Conservation (phyloP, 2,888 invertebrate species). For the Cheiracanthium punctorium region DNA sequence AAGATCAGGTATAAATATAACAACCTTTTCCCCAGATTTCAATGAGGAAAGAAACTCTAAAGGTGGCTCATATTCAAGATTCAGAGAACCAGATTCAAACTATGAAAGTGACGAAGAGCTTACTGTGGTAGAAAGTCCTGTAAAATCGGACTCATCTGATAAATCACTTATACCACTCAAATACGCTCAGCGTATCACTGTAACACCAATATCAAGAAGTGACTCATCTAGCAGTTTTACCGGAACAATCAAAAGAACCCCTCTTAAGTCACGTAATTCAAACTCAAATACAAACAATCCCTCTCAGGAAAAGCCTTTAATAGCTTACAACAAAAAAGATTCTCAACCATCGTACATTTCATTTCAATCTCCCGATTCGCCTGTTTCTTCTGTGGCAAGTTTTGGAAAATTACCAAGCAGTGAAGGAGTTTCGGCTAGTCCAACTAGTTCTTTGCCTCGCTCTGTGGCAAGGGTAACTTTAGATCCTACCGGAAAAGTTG, state of each 20-base stretch:
- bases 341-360: slow-evolving; percentile 30
- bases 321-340: slow-evolving; percentile 10
- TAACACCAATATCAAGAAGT: slow-evolving; percentile 70
- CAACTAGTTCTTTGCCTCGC: slow-evolving; percentile 43
- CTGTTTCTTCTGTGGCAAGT: slow-evolving; percentile 23
- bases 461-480: slow-evolving; percentile 76
- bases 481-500: slow-evolving; percentile 90
- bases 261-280: slow-evolving; percentile 13
- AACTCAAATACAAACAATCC: not conserved
- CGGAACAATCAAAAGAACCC: slow-evolving; percentile 41
- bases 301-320: not conserved
- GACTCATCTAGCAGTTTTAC: slow-evolving; percentile 35
- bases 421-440: slow-evolving; percentile 8
- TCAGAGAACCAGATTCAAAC: not conserved
- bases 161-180: slow-evolving; percentile 65
- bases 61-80: not conserved
- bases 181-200: slow-evolving; percentile 70
- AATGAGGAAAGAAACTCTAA: slow-evolving; percentile 21
- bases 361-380: slow-evolving; percentile 48
- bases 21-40: slow-evolving; percentile 46
- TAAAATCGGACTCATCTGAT: not conserved
- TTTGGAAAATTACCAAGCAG: slow-evolving; percentile 6
- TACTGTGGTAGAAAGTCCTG: slow-evolving; percentile 3
- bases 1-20: slow-evolving; percentile 17
- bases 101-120: slow-evolving; percentile 14